phyloP scores from a whole-genome alignment of 2,888 invertebrate genomes.

The Cactoblastis cactorum region DNA sequence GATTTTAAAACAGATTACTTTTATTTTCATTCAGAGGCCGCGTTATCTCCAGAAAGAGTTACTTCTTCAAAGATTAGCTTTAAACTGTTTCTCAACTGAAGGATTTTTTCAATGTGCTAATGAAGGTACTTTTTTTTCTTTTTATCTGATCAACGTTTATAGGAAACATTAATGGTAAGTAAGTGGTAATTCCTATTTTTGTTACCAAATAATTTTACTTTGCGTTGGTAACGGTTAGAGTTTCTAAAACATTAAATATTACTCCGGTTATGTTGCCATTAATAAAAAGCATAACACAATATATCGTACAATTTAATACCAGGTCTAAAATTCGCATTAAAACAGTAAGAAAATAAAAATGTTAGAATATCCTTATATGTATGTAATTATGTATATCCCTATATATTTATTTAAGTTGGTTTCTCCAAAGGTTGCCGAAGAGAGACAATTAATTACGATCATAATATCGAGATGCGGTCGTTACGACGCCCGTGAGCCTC shows the following conservation, averaged over 20 bases:
- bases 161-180: not conserved
- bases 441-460: constrained; percentile 63
- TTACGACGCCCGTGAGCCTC: constrained; percentile 58
- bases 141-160: not conserved
- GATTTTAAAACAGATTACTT: constrained; percentile 10
- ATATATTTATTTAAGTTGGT: constrained; percentile 19
- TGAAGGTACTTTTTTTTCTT: constrained; percentile 1
- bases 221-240: no score
- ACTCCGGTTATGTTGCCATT: no score
- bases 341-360: no score
- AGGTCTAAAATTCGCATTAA: no score
- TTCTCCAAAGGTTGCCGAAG: constrained; percentile 42
- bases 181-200: no score
- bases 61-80: constrained; percentile 25
- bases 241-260: no score
- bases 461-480: constrained; percentile 45
- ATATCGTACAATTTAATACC: no score
- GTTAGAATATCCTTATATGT: no score
- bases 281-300: no score
- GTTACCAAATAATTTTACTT: no score
- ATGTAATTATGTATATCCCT: no score
- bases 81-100: constrained; percentile 19
- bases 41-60: constrained; percentile 17
- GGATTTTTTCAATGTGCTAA: constrained; percentile 15
- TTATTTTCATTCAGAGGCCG: constrained; percentile 23